Percentiles rank a stretch among this genome's conserved stretches.
phyloP scores from a whole-genome alignment of 2,797 vertebrate species.

The Enteromius unitaeniatus region DNA sequence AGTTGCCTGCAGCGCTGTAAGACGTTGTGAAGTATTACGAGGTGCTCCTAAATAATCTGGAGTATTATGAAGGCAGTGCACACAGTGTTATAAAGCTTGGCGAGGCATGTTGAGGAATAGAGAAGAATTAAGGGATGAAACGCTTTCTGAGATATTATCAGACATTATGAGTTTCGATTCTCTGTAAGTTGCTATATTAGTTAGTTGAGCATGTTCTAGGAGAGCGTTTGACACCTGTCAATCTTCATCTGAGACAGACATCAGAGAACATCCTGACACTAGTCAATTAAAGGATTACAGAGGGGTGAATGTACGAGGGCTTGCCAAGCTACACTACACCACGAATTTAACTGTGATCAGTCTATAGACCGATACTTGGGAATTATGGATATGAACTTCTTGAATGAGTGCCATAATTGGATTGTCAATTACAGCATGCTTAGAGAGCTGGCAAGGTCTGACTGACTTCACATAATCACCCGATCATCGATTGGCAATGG shows the following conservation, averaged over 20 bases:
- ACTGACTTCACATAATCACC: not conserved
- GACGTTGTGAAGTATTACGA: not conserved
- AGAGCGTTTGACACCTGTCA: constrained; percentile 11
- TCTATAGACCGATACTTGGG: not conserved
- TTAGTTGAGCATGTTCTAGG: not conserved
- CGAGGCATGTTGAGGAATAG: not conserved
- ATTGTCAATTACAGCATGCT: not conserved
- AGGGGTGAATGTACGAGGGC: not conserved
- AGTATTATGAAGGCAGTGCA: not conserved
- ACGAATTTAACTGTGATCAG: not conserved
- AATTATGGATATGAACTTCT: too few relatives aligned
- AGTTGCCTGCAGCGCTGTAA: not conserved
- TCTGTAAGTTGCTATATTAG: not conserved
- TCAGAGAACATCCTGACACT: constrained; percentile 74
- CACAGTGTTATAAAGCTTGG: not conserved
- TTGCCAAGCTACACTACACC: not conserved
- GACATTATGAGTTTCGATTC: not conserved
- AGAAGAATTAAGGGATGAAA: not conserved
- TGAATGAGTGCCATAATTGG: not conserved
- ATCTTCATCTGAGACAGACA: constrained; percentile 36
- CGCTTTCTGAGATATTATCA: not conserved
- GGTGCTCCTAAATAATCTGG: not conserved
- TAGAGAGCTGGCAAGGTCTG: not conserved
- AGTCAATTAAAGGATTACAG: constrained; percentile 72
- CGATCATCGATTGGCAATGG: not conserved